A percentile compares a stretch with the other conserved stretches of the same genome.
These are phyloP conservation scores for Maniola jurtina DNA, from an alignment of 1,140 invertebrate species.

Conservation along the genomic window DNA sequence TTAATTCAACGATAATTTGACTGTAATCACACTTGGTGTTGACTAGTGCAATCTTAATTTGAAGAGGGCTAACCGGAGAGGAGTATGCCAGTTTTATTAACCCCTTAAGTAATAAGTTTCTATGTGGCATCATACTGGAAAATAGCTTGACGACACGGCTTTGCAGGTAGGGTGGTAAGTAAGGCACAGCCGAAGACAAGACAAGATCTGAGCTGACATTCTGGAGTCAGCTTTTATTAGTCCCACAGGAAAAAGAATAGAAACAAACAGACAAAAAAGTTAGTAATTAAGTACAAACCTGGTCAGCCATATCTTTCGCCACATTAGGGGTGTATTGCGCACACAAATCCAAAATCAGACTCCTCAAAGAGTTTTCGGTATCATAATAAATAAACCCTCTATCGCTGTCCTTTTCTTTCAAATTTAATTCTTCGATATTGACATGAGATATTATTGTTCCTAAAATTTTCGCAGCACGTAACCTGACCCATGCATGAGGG, in stretches of 20 bases:
- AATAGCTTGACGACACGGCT: too few species aligned
- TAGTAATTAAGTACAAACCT: constrained; percentile 63
- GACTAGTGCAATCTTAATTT: too few species aligned
- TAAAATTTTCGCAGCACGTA: constrained; percentile 86
- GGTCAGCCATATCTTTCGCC: constrained; percentile 81
- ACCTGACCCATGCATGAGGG: constrained; percentile 84
- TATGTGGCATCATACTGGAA: too few species aligned
- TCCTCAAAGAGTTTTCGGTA: constrained; percentile 81
- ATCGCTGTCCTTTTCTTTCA: constrained; percentile 63
- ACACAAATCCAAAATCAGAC: constrained; percentile 85
- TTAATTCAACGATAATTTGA: too few species aligned
- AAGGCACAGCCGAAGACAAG: too few species aligned
- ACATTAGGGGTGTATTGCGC: constrained; percentile 85
- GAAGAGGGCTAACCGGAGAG: too few species aligned
- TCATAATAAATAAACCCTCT: constrained; percentile 82
- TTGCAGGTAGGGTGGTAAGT: too few species aligned
- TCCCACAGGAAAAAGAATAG: neutral
- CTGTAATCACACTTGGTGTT: too few species aligned
- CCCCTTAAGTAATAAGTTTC: too few species aligned
- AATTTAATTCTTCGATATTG: constrained; percentile 80
- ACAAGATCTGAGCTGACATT: too few species aligned
- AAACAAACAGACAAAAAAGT: neutral
- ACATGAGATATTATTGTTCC: constrained; percentile 84
- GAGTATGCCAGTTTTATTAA: too few species aligned
- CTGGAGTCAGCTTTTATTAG: too few species aligned